Evolutionary conservation across 2,113 vertebrate genomes (phyloP), one percentile per base, ranked within the genome.

Genomic region (Coptodon bakossiorum): DNA sequence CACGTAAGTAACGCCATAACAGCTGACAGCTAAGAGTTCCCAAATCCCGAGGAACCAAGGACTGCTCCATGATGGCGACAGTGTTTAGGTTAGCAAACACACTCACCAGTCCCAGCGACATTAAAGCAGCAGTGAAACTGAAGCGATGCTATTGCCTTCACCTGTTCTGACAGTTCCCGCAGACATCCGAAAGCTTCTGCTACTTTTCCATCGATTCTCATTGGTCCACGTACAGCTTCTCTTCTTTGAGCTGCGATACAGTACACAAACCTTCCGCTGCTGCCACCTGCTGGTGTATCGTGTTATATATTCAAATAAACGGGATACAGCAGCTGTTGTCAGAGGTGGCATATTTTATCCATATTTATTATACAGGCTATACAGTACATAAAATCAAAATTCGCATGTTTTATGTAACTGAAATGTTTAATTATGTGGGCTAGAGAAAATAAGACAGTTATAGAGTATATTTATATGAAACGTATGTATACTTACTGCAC

Each of bases 221-320:
- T 91, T 94, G 89, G 90, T 90, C 88, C 92, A 93, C 90, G 90
- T 90, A 3, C 10, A 4, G 1, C 43, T 45, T 17, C 22, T 45
- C 38, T 73, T 73, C 66, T 45, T 45, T 73, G 38, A 24, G 22
- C 38, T 73, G 66, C 63, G 7, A 4, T 2, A 68, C 38, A 73
- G 5, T 27, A 73, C 36, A 14, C 66, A 4, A 43, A 16, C 1
- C n/a, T 71, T 12, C 38, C 22, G 38, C 66, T 43, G 38, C 36
- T 43, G 66, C 66, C 66, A 1, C 13, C 66, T 73, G 66, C 22
- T 45, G 66, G 38, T 17, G 38, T 0, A 43, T 7, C 8, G 38
- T 4, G n/a, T 73, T 45, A 73, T 27, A 4, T 16, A 71, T 71
- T 27, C 38, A 73, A 71, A 43, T 71, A 43, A 71, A 48, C 9